phyloP scores from a whole-genome alignment of 2,113 vertebrate genomes.

The Rhombomys opimus region DNA sequence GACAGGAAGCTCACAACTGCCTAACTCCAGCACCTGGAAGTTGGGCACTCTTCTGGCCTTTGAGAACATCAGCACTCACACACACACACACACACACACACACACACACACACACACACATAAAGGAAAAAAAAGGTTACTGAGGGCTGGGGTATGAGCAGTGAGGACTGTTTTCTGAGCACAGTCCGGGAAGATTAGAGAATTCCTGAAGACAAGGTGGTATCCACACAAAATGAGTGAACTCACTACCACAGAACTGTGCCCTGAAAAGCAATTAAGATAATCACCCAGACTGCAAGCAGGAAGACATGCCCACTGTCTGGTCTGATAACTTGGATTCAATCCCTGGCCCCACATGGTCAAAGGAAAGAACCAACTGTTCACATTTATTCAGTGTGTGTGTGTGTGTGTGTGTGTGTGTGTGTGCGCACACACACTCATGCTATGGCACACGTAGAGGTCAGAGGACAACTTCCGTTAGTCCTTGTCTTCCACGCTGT shows the following conservation, averaged over 20 bases:
- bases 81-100: neutral
- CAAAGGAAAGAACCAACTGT: neutral
- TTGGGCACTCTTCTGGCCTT: neutral
- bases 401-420: neutral
- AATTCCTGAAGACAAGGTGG: neutral
- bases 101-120: neutral
- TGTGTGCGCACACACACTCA: too few species aligned
- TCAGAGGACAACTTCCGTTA: neutral
- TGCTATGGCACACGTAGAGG: too few species aligned
- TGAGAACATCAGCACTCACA: neutral
- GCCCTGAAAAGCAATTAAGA: neutral
- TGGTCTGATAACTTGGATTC: neutral
- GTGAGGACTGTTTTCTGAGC: neutral
- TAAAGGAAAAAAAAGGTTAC: neutral
- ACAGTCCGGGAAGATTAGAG: neutral
- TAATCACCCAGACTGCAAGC: neutral
- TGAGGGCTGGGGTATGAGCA: neutral
- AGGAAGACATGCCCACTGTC: neutral
- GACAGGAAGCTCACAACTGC: neutral
- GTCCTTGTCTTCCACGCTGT: neutral
- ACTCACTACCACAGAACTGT: neutral
- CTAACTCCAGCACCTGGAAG: neutral
- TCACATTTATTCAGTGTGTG: neutral
- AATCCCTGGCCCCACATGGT: neutral
- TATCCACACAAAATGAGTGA: too few species aligned